These are phyloP conservation scores for Apostichopus parvimensis DNA, from an alignment of 35 echinoderm and acorn worm species.

Conservation along the genomic window DNA sequence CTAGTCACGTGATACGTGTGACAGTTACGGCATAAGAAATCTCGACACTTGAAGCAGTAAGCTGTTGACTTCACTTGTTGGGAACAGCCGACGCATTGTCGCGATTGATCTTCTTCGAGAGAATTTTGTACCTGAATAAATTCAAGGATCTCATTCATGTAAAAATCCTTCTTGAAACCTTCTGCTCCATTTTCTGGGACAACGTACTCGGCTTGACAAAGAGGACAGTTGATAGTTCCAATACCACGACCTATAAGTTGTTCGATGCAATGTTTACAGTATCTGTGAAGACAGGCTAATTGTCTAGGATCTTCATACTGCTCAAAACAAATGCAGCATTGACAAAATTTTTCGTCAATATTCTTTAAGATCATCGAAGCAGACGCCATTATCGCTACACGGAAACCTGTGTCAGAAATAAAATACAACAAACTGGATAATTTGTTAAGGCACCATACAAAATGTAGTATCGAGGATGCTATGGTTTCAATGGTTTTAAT, in stretches of 20 bases:
- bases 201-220: not conserved
- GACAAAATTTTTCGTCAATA: conserved; percentile 8
- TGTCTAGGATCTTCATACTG: conserved; percentile 15
- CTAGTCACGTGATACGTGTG: conserved; percentile 1
- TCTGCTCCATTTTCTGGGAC: conserved; percentile 20
- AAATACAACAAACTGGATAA: not conserved
- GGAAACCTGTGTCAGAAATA: not conserved
- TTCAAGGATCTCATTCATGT: conserved; percentile 33
- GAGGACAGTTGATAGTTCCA: not conserved
- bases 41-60: conserved; percentile 10
- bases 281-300: conserved; percentile 2
- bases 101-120: not conserved
- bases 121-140: conserved; percentile 18
- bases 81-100: conserved; percentile 9
- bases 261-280: not conserved
- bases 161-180: conserved; percentile 40
- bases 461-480: no score
- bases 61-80: not conserved
- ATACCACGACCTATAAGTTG: not conserved
- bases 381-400: not conserved
- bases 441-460: no score
- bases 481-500: no score
- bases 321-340: conserved; percentile 19
- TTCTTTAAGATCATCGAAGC: not conserved
- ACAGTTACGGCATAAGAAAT: conserved; percentile 21